phyloP scores from a whole-genome alignment of 2,113 vertebrate genomes.

The Rhadina sibilatrix region DNA sequence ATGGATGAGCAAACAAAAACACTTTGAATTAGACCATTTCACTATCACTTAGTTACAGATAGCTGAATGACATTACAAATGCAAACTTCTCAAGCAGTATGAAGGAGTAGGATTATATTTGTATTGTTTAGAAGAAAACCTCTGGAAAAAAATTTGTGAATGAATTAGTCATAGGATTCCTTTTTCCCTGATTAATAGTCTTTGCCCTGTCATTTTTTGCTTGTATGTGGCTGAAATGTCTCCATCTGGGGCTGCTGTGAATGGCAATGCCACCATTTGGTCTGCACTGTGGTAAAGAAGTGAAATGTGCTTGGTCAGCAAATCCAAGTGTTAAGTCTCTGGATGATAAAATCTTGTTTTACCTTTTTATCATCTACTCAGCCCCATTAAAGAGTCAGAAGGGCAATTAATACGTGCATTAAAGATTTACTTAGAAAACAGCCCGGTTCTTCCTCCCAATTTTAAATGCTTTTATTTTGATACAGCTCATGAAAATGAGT shows the following conservation, averaged over 20 bases:
- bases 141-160: neutral
- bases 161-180: neutral
- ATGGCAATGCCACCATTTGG: accelerated
- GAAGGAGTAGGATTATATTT: neutral
- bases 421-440: neutral
- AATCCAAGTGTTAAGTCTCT: neutral
- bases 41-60: neutral
- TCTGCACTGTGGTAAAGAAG: neutral
- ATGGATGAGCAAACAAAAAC: neutral
- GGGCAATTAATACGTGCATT: neutral
- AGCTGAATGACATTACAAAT: neutral
- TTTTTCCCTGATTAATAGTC: neutral
- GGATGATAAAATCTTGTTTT: neutral
- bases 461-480: neutral
- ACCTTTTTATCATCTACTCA: neutral
- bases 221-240: neutral
- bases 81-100: neutral
- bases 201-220: neutral
- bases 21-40: neutral
- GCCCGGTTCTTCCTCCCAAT: neutral
- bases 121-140: neutral
- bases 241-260: neutral
- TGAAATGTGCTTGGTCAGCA: neutral
- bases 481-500: neutral
- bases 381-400: no score